phyloP scores from a whole-genome alignment of 2,113 vertebrate genomes.

The Gymnarchus niloticus region DNA sequence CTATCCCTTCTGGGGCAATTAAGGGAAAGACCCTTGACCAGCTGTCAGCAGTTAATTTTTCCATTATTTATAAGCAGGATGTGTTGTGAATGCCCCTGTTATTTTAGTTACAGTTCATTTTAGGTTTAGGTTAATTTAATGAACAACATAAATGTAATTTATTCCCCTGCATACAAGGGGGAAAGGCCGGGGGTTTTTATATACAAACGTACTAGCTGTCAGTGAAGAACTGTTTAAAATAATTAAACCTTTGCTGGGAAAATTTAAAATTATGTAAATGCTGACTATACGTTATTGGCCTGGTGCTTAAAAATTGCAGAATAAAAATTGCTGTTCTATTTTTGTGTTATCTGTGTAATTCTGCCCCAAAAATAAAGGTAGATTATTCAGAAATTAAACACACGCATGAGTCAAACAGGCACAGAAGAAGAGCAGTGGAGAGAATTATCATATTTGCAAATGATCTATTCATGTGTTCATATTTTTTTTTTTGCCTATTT shows the following conservation, averaged over 20 bases:
- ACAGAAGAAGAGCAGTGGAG: background rate
- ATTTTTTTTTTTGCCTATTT: background rate
- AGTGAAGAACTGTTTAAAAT: background rate
- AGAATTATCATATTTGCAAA: background rate
- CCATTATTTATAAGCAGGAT: conserved; percentile 4
- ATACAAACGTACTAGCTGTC: background rate
- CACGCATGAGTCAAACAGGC: background rate
- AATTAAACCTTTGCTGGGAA: background rate
- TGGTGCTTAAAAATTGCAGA: background rate
- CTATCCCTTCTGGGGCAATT: background rate
- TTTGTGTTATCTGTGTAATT: background rate
- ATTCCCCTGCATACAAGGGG: background rate
- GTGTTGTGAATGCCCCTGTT: background rate
- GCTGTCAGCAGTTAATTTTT: background rate
- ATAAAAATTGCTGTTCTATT: conserved; percentile 1
- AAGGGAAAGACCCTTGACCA: background rate
- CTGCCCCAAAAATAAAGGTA: background rate
- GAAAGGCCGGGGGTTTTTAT: conserved; percentile 1
- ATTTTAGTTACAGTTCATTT: background rate
- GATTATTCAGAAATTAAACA: background rate
- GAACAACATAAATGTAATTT: background rate
- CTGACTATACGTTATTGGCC: background rate
- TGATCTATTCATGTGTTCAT: background rate
- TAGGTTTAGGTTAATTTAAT: background rate
- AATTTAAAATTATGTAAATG: conserved; percentile 9